A percentile compares a stretch with the other conserved stretches of the same genome.
Evolutionary conservation across 1,140 invertebrate genomes (phyloP).

Genomic region (Eufriesea mexicana): DNA sequence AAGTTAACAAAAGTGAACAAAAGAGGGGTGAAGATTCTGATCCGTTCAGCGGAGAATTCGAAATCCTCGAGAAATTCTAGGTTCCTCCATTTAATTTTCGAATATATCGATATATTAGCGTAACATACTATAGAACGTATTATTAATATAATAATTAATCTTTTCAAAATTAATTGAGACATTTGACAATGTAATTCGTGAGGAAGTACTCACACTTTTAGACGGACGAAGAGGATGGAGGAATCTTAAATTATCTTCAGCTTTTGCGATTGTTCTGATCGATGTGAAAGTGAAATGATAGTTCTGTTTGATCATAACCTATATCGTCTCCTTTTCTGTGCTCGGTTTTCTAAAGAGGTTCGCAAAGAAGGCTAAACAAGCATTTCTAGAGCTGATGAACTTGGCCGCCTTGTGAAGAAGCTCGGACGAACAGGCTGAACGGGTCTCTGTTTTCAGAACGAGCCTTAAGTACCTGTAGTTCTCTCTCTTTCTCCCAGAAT

Average conservation of each 20-base stretch:
- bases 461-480: slow-evolving; percentile 43
- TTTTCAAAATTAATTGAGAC: neutral
- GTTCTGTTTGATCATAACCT: neutral
- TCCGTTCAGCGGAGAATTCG: neutral
- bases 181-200: too few species aligned
- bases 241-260: neutral
- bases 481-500: slow-evolving; percentile 30
- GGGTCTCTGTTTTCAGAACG: neutral
- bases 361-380: neutral
- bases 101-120: neutral
- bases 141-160: neutral
- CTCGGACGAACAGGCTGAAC: neutral
- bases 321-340: neutral
- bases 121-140: neutral
- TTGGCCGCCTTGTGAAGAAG: neutral
- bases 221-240: neutral
- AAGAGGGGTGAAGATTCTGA: neutral
- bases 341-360: neutral
- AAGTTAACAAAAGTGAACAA: neutral
- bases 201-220: neutral
- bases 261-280: neutral
- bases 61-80: neutral
- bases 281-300: neutral
- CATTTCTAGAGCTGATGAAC: neutral
- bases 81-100: neutral